phyloP scores from a whole-genome alignment of 2,113 vertebrate genomes.

The Oreochromis tanganicae region DNA sequence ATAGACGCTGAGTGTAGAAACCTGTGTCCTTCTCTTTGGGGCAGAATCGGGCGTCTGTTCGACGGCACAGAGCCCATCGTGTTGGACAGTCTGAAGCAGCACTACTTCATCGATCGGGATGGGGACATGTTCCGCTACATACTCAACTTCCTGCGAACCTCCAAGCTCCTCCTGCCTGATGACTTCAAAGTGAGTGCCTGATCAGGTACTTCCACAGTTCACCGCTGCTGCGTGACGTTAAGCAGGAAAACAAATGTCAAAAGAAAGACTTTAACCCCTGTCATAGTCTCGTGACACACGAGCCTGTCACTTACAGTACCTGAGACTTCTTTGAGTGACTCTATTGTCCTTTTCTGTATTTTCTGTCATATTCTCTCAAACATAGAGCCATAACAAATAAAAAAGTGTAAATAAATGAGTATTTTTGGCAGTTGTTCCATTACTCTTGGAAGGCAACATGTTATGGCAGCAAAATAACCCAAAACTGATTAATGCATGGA shows the following conservation, averaged over 20 bases:
- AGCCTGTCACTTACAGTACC: neutral
- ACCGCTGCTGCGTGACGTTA: neutral
- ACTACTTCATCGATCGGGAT: constrained; percentile 98
- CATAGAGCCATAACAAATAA: neutral
- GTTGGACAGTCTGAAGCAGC: constrained; percentile 94
- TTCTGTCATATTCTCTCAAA: neutral
- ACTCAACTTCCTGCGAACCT: constrained; percentile 94
- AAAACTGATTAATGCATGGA: neutral
- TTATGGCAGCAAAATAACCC: neutral
- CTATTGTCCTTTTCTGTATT: neutral
- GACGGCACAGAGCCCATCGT: constrained; percentile 96
- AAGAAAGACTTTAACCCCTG: neutral
- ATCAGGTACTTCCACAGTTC: neutral
- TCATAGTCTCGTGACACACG: neutral
- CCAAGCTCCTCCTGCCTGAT: constrained; percentile 91
- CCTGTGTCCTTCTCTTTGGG: neutral
- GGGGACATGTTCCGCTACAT: constrained; percentile 96
- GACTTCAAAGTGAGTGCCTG: constrained; percentile 88
- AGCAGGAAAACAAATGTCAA: neutral
- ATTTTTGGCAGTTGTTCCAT: neutral
- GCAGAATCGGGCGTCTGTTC: constrained; percentile 92
- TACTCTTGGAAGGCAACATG: fast-evolving
- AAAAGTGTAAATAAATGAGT: neutral
- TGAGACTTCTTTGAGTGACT: neutral
- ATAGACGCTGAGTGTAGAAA: neutral